Percentiles rank a stretch among this genome's conserved stretches.
phyloP scores from a whole-genome alignment of 2,888 invertebrate genomes.

The Esperia sulphurella region DNA sequence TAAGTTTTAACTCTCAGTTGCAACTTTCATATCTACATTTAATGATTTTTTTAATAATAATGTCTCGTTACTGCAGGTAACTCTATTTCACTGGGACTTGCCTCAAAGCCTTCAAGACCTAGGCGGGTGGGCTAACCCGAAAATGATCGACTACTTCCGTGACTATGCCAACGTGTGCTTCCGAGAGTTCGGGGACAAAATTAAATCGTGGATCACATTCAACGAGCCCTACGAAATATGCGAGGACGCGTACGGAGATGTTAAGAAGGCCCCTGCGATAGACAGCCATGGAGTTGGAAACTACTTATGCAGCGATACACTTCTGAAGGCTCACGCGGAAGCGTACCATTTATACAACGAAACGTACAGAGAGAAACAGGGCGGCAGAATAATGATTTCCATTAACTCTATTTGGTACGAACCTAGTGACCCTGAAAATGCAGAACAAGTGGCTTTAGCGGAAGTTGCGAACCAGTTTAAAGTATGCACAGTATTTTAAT shows the following conservation, averaged over 20 bases:
- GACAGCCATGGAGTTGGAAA: conserved; percentile 78
- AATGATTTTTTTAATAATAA: too few species aligned
- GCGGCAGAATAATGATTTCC: conserved; percentile 76
- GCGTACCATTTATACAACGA: conserved; percentile 82
- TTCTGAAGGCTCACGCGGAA: conserved; percentile 83
- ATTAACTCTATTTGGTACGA: conserved; percentile 77
- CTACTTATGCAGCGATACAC: conserved; percentile 82
- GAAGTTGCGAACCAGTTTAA: conserved; percentile 75
- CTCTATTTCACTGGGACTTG: conserved; percentile 84
- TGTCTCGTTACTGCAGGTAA: conserved; percentile 56
- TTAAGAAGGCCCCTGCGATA: conserved; percentile 72
- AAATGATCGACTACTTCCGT: conserved; percentile 73
- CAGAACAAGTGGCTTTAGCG: conserved; percentile 63
- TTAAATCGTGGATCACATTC: conserved; percentile 84
- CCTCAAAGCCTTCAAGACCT: conserved; percentile 79
- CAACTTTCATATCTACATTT: too few species aligned
- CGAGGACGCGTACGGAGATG: conserved; percentile 74
- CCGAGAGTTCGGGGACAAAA: conserved; percentile 75
- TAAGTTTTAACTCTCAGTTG: too few species aligned
- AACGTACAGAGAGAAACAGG: conserved; percentile 75
- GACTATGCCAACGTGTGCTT: conserved; percentile 79
- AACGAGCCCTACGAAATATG: conserved; percentile 82
- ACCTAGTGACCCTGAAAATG: conserved; percentile 58
- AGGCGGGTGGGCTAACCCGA: conserved; percentile 77
- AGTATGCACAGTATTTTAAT: conserved; percentile 31